Percentiles rank a stretch among this genome's conserved stretches.
These are phyloP conservation scores for Megamerina dolium DNA, from an alignment of 2,888 invertebrate genomes.

Conservation along the genomic window DNA sequence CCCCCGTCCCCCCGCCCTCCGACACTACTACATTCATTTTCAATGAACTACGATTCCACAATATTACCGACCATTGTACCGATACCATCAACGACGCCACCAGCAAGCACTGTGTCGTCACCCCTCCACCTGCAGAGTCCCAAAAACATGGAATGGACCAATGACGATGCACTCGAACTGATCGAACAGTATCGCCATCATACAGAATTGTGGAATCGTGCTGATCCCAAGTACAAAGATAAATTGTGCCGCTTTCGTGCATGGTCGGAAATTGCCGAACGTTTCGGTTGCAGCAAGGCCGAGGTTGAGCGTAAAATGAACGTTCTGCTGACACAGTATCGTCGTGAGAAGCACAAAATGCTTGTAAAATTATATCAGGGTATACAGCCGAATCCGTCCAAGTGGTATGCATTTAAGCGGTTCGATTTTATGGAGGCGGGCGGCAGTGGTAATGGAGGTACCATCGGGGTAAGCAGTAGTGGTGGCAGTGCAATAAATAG, in stretches of 20 bases:
- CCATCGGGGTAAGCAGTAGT: constrained; percentile 19
- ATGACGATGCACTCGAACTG: constrained; percentile 45
- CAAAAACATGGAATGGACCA: constrained; percentile 47
- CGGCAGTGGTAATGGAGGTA: constrained; percentile 31
- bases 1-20: too few species aligned
- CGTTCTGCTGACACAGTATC: constrained; percentile 44
- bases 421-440: constrained; percentile 47
- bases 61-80: too few species aligned
- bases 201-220: constrained; percentile 46
- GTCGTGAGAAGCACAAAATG: constrained; percentile 47
- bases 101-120: too few species aligned
- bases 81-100: too few species aligned
- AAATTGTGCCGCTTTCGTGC: constrained; percentile 46
- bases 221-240: constrained; percentile 47
- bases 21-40: too few species aligned
- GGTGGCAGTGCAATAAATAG: constrained; percentile 13
- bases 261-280: constrained; percentile 47
- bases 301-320: constrained; percentile 49
- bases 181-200: constrained; percentile 47
- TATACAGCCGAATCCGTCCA: constrained; percentile 46
- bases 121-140: too few species aligned
- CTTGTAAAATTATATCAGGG: constrained; percentile 45
- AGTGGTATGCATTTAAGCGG: constrained; percentile 47
- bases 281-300: constrained; percentile 47
- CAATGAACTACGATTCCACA: too few species aligned